phyloP scores from a whole-genome alignment of 2,888 invertebrate genomes.

The Drosophila silvestris region DNA sequence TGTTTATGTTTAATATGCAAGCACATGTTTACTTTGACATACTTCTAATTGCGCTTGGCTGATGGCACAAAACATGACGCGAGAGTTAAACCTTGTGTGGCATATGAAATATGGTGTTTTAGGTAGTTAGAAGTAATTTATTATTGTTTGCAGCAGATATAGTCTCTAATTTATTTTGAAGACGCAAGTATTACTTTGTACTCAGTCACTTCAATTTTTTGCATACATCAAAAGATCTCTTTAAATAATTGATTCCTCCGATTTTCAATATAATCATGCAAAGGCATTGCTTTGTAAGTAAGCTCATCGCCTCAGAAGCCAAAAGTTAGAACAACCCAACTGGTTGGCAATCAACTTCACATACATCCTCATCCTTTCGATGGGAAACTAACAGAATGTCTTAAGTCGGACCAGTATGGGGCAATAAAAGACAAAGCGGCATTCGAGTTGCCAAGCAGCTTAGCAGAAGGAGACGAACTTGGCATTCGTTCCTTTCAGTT shows the following conservation, averaged over 20 bases:
- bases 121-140: not conserved
- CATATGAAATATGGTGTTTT: not conserved
- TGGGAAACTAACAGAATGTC: conserved; percentile 55
- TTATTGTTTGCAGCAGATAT: not conserved
- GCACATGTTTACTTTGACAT: conserved; percentile 76
- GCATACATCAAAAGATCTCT: not conserved
- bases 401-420: conserved; percentile 27
- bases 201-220: not conserved
- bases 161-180: not conserved
- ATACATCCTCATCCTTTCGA: conserved; percentile 17
- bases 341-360: conserved; percentile 45
- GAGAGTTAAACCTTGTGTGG: not conserved
- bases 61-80: not conserved
- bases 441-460: conserved; percentile 52
- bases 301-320: conserved; percentile 1
- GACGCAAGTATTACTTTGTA: not conserved
- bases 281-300: conserved; percentile 3
- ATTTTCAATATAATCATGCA: not conserved
- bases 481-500: conserved; percentile 49
- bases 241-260: not conserved
- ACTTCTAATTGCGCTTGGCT: conserved; percentile 66
- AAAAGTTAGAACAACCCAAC: conserved; percentile 35
- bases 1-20: conserved; percentile 64
- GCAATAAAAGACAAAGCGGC: conserved; percentile 57
- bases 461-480: conserved; percentile 49